Evolutionary conservation across 2,113 vertebrate species (phyloP), one percentile per base, ranked within the genome.

Genomic region (Macquaria ambigua): DNA sequence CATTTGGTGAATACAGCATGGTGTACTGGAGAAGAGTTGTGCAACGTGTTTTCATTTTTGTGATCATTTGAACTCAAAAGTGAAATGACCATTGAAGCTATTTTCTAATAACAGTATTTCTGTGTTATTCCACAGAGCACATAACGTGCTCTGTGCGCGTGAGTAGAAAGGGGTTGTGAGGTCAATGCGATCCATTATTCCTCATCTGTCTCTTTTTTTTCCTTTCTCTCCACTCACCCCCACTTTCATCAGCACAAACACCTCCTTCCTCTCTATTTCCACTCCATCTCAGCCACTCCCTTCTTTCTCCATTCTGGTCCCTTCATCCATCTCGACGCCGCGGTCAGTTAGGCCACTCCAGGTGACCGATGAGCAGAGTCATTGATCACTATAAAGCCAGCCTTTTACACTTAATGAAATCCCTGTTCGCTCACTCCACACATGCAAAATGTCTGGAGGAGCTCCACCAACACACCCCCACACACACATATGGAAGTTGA

Each of bases 321-420:
- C 74, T 82, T 78, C 88, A 87, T 88, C 74, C 81, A 74, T 87
- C 89, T 88, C 16, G 1, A 23, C 8, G 64, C 77, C 76, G 79
- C 1, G 72, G 83, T 84, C 79, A 81, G 70, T 74, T 50, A 48
- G 77, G 77, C 81, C 68, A 67, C 74, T 83, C 77, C 58, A 50
- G 53, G 71, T 88, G 90, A 90, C 84, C 58, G 74, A 92, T 89
- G 87, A 90, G 79, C 81, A 39, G 9, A 28, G 39, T 71, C 59
- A 89, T 81, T 74, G 82, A 87, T 90, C 83, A 74, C 81, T 62
- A 77, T 83, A 63, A 91, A 85, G 66, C 84, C 87, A 67, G 82
- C 69, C 83, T 84, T 88, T 90, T 91, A 64, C 78, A 83, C 82
- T 67, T 88, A 83, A 91, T 89, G 58, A 90, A 91, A 90, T 86